Evolutionary conservation across 2,113 vertebrate species (phyloP), one percentile per base, ranked within the genome.

Genomic region (Acanthochromis polyacanthus): DNA sequence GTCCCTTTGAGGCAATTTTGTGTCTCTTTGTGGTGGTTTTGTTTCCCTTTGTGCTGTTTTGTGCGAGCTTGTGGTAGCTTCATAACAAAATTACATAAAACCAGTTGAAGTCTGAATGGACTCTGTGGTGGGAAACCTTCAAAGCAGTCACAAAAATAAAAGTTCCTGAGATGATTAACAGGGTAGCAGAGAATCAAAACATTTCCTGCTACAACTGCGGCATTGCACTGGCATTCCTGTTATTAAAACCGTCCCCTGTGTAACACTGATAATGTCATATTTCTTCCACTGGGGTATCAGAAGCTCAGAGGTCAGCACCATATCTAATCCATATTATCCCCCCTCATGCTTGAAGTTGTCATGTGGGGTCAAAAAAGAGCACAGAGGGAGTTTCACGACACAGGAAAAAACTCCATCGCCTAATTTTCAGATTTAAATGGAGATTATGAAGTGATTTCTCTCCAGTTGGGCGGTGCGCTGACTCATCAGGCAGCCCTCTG

Each of bases 401-500:
- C 20, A 23, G 19, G 9, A 20, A 46, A 82, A 1, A 55, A 40
- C 32, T 59, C 43, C 45, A 30, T 53, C 23, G 45, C 22, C 59
- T 70, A 11, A 28, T 67, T 71, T 63, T 16, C 60, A 48, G 6
- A 52, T 43, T 1, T 6, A 65, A 63, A 19, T 16, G 50, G 38
- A 15, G 5, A 69, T 51, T 51, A 1, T 70, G 23, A 48, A 56
- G 73, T 67, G 20, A 23, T 10, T 4, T 6, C 67, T 58, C 12
- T 43, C 20, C 16, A 17, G 57, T 7, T 74, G 63, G 38, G 71
- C 3, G 8, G 28, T 10, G 5, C 25, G 10, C 10, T 4, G 38
- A 50, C 70, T 75, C 36, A 58, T 71, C 61, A 59, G 46, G 40
- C 23, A 36, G 16, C 40, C 12, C 30, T 19, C 17, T 32, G 55